Base-by-base conservation (phyloP, 2,888 invertebrate species). In the Branchipolynoe longqiensis region DNA sequence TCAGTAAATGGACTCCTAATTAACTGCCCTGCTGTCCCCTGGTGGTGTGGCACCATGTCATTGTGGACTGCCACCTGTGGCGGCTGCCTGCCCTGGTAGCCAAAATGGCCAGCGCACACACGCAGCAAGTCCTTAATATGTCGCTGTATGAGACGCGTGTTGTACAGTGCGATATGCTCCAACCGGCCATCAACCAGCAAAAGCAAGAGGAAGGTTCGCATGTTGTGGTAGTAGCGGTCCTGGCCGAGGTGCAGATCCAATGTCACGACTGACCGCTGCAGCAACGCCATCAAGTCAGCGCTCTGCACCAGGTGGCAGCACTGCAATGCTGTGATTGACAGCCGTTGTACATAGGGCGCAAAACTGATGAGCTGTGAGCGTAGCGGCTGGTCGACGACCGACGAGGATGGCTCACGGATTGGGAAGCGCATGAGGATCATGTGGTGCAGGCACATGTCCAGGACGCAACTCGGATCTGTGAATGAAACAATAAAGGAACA, bases 211-310 rank as follows among this genome's bases (percentile, higher is more conserved):
- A 69, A 69, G 36, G 69, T 38, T 18, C 69, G 69, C 69, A 69
- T 69, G 69, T 69, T 69, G 69, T 69, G 69, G 69, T 69, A 69
- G 69, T 69, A 69, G 69, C 69, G 69, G 69, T 69, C 69, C 69
- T 69, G 69, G 33, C 69, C 69, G 0, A 69, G 69, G 69, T 69
- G 69, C 36, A 69, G 69, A n/a, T 69, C 69, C 0, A 69, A 38
- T n/a, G 69, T 69, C 1, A 22, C 25, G 36, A 69, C 69, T 18
- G 69, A 36, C n/a, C 69, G 69, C 22, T 69, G 36, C n/a, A 69
- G 38, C 36, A 69, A 22, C 6, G 69, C 69, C 69, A 69, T 69
- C 69, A 69, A 38, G 69, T 69, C 69, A 2, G 69, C 69, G 38
- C 69, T 69, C 69, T 69, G 69, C 38, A 69, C 69, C 69, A 69